Evolutionary conservation across 64 coral and sea anemone species (phyloP).

Genomic region (Catalaphyllia jardinei): DNA sequence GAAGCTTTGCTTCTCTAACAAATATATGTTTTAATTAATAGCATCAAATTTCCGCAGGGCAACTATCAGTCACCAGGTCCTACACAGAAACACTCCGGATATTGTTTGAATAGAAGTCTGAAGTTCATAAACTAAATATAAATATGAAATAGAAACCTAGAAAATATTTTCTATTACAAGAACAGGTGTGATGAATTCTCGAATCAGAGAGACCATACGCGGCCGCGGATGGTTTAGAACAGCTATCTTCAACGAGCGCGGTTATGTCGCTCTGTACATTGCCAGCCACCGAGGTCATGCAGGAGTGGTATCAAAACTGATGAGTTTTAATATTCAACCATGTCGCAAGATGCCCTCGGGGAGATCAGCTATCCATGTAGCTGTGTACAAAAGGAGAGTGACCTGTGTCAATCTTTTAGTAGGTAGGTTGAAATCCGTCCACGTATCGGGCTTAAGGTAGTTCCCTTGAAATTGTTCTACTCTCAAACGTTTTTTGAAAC

Average conservation of each 20-base stretch:
- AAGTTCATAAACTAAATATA: no score
- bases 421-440: slow-evolving; percentile 34
- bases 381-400: slow-evolving; percentile 54
- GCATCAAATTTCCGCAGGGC: no score
- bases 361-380: slow-evolving; percentile 81
- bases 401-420: slow-evolving; percentile 75
- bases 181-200: slow-evolving; percentile 44
- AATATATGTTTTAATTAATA: no score
- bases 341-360: slow-evolving; percentile 65
- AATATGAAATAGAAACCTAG: no score
- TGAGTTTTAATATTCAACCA: slow-evolving; percentile 64
- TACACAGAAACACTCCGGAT: no score
- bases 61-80: no score
- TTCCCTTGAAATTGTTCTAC: no score
- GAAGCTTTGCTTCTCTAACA: no score
- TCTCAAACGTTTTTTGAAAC: no score
- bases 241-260: slow-evolving; percentile 70
- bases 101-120: no score
- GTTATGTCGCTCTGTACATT: slow-evolving; percentile 66
- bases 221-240: neutral
- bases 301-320: slow-evolving; percentile 54
- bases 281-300: slow-evolving; percentile 73
- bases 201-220: slow-evolving; percentile 20
- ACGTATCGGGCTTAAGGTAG: neutral
- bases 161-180: neutral